Evolutionary conservation across 1,140 invertebrate species (phyloP).

Genomic region (Latrodectus geometricus): DNA sequence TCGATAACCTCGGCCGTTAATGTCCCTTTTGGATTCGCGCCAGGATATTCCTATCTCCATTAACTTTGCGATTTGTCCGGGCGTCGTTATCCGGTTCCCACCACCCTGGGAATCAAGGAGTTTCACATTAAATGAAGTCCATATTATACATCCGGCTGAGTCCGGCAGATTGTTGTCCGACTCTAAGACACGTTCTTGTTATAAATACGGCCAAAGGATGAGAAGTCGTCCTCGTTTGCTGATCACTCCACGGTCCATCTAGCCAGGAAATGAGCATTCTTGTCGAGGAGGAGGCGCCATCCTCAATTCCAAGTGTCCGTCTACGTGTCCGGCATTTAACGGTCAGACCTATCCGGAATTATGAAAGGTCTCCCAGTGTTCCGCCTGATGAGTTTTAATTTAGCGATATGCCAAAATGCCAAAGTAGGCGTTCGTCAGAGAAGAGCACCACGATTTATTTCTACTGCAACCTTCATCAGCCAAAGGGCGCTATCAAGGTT

Average conservation of each 20-base stretch:
- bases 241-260: constrained; percentile 16
- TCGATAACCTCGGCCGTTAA: constrained; percentile 25
- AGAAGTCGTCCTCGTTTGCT: constrained; percentile 11
- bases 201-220: neutral
- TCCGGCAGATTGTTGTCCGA: constrained; percentile 16
- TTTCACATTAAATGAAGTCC: constrained; percentile 26
- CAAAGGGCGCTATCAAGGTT: no score
- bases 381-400: no score
- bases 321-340: constrained; percentile 26
- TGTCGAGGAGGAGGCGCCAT: neutral
- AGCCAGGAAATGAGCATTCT: constrained; percentile 27
- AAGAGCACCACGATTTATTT: no score
- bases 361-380: no score
- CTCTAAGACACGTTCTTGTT: constrained; percentile 1
- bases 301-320: neutral
- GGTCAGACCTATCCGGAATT: no score
- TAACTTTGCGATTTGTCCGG: constrained; percentile 26
- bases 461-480: no score
- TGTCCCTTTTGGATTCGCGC: constrained; percentile 24
- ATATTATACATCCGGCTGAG: constrained; percentile 32
- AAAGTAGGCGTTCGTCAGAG: no score
- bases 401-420: no score
- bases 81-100: constrained; percentile 10
- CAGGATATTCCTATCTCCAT: constrained; percentile 9
- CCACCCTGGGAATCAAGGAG: constrained; percentile 5